Evolutionary conservation across 2,797 vertebrate species (phyloP).

Genomic region (Rallus crepitans): DNA sequence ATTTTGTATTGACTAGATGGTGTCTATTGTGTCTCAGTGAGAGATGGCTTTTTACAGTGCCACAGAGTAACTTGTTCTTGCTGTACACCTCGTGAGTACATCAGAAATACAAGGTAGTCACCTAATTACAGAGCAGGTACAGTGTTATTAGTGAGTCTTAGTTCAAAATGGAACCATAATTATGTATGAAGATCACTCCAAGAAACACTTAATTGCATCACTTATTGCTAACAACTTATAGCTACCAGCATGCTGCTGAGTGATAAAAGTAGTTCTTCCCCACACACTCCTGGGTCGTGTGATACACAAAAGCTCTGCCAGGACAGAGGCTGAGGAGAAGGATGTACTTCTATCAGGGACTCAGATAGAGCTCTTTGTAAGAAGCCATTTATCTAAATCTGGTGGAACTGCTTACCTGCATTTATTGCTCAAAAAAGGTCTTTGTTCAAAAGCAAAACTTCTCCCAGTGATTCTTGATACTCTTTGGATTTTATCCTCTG

Average conservation of each 20-base stretch:
- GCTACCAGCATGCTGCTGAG: constrained; percentile 25
- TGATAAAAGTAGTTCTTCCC: constrained; percentile 48
- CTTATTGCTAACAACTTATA: constrained; percentile 50
- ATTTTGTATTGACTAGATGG: constrained; percentile 4
- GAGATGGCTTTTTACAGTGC: constrained; percentile 10
- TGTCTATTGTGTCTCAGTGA: constrained; percentile 31
- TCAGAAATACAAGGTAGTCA: constrained; percentile 57
- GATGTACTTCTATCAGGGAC: neutral
- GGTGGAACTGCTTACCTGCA: neutral
- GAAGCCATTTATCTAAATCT: neutral
- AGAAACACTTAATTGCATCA: constrained; percentile 71
- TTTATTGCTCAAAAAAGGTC: neutral
- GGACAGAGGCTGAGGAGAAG: neutral
- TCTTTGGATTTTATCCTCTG: neutral
- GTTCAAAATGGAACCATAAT: constrained; percentile 66
- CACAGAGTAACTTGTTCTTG: neutral
- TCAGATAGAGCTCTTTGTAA: neutral
- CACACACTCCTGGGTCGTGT: neutral
- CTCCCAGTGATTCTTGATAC: neutral
- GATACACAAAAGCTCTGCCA: neutral
- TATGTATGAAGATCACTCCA: constrained; percentile 64
- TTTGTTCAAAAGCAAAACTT: neutral
- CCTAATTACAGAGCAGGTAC: constrained; percentile 68
- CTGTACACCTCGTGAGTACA: neutral
- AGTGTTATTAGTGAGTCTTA: constrained; percentile 51